Base-by-base conservation (phyloP, 2,888 invertebrate species). In the Thereva unica region DNA sequence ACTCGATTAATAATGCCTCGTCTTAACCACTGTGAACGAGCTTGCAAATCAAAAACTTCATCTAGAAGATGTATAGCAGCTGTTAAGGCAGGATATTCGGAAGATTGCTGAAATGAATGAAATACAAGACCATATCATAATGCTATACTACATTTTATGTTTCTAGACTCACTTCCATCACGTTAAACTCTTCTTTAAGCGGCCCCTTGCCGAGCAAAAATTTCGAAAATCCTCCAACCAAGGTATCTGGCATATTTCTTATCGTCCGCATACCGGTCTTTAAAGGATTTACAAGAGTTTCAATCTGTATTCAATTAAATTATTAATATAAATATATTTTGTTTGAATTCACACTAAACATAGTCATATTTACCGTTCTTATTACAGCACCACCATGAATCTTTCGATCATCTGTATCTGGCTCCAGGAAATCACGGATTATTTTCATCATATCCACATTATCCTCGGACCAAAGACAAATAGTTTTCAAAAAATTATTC, bases 1-100 rank as follows among this genome's bases (percentile, higher is more conserved):
- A 93, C 79, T 50, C 93, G 82, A 8, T 89, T 87, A 5, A 92
- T 88, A 71, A 93, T 87, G 67, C 91, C 84, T 61, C 91, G 83
- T 45, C 93, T 80, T 59, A 93, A 82, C 92, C 92, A 93, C 74
- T 92, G 91, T 77, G 91, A 91, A 72, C 91, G 84, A 57, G 88
- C 88, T 77, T 90, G 88, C 68, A 93, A 81, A 78, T 93, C 92
- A 79, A 93, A 93, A 4, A 93, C 89, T 81, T 93, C 93, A 75
- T 93, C 92, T 85, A 93, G 88, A 64, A 93, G 78, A 34, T 92
- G 81, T 61, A 93, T 80, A 81, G 92, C 86, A 72, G 93, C 91
- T 71, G 91, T 84, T 71, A 93, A 80, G 9, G 93, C 92, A 78
- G 93, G 91, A 82, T 90, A 91, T 76, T 92, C 87, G 5, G 71